A percentile compares a stretch with the other conserved stretches of the same genome.
Conservation (phyloP, 2,113 vertebrate genomes). For the Xenopus laevis region DNA sequence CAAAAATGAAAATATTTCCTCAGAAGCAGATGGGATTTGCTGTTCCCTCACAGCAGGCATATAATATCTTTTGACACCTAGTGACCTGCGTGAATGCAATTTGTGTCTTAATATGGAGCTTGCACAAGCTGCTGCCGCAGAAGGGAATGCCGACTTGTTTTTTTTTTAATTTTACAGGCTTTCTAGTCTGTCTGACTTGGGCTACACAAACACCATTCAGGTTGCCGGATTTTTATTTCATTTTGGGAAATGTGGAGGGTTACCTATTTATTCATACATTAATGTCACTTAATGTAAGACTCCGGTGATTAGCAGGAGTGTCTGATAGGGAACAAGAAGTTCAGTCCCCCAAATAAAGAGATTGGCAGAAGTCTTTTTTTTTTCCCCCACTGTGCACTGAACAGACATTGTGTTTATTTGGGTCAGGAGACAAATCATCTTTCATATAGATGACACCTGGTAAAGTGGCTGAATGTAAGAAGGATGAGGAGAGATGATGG, state of each 20-base stretch:
- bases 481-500: slow-evolving; percentile 95
- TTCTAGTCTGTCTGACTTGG: slow-evolving; percentile 58
- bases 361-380: slow-evolving; percentile 76
- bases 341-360: slow-evolving; percentile 76
- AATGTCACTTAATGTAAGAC: slow-evolving; percentile 66
- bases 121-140: slow-evolving; percentile 78
- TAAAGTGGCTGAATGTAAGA: slow-evolving; percentile 89
- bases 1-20: slow-evolving; percentile 92
- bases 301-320: slow-evolving; percentile 75
- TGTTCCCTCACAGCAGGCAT: slow-evolving; percentile 92
- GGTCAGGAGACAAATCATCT: slow-evolving; percentile 95
- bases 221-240: slow-evolving; percentile 42
- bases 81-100: slow-evolving; percentile 97
- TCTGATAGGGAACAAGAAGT: slow-evolving; percentile 69
- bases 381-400: slow-evolving; percentile 65
- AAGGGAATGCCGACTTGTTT: slow-evolving; percentile 65
- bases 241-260: slow-evolving; percentile 67
- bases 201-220: slow-evolving; percentile 62
- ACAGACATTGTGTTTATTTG: slow-evolving; percentile 93
- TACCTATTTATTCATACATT: slow-evolving; percentile 83
- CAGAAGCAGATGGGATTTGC: slow-evolving; percentile 96
- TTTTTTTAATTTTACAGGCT: slow-evolving; percentile 48
- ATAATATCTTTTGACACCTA: slow-evolving; percentile 96
- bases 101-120: slow-evolving; percentile 99
- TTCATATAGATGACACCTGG: slow-evolving; percentile 93